Percentiles rank a stretch among this genome's conserved stretches.
phyloP scores from a whole-genome alignment of 2,888 invertebrate genomes.

The Beris chalybata region DNA sequence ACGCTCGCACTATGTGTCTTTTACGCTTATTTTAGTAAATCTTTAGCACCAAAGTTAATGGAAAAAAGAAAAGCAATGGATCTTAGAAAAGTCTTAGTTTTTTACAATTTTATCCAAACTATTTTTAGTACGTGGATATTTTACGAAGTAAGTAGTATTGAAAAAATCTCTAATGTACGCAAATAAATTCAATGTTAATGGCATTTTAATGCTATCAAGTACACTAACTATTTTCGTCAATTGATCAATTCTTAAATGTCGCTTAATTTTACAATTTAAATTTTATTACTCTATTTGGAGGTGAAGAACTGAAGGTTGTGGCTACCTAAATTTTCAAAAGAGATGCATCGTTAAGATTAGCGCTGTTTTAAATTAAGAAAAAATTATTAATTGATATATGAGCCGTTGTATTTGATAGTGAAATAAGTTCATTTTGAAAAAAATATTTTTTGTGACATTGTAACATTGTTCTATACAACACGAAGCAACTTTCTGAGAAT shows the following conservation, averaged over 20 bases:
- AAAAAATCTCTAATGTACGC: constrained; percentile 4
- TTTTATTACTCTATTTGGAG: no score
- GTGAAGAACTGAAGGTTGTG: no score
- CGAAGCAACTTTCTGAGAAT: no score
- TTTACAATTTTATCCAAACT: constrained; percentile 89
- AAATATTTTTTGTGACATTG: no score
- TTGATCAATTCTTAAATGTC: no score
- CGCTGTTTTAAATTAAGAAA: no score
- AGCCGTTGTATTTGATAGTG: no score
- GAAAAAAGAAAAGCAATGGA: constrained; percentile 86
- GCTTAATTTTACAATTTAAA: no score
- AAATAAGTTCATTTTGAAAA: no score
- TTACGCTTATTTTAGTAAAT: constrained; percentile 82
- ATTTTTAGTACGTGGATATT: constrained; percentile 89
- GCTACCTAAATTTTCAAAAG: no score
- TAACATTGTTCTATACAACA: no score
- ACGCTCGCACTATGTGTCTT: constrained; percentile 79
- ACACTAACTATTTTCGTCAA: not conserved
- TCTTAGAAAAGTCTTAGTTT: constrained; percentile 74
- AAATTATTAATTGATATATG: no score
- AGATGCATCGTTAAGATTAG: constrained; percentile 6
- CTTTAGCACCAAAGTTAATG: constrained; percentile 84
- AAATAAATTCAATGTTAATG: not conserved
- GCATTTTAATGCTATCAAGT: not conserved
- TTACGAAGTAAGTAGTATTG: constrained; percentile 73